These are phyloP conservation scores for Trissolcus brochymenae DNA, from an alignment of 2,888 invertebrate species.

Conservation along the genomic window DNA sequence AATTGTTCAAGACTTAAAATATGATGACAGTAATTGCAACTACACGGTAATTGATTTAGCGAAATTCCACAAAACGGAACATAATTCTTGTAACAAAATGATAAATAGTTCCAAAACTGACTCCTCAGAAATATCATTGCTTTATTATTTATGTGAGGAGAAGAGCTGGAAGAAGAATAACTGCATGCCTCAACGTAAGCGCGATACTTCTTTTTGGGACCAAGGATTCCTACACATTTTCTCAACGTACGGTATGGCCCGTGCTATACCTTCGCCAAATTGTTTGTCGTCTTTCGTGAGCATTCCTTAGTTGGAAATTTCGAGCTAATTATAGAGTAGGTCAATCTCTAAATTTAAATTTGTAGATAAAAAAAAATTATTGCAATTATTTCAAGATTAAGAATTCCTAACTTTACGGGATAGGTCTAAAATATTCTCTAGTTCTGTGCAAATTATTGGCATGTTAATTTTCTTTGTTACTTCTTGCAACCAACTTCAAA, in stretches of 20 bases:
- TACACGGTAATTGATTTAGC: too few species aligned
- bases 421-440: too few species aligned
- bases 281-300: conserved; percentile 1
- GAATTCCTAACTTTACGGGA: too few species aligned
- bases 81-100: conserved; percentile 4
- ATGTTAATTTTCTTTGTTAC: too few species aligned
- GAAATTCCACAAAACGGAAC: too few species aligned
- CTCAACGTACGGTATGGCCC: conserved; percentile 14
- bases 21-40: conserved; percentile 1
- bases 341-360: too few species aligned
- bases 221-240: conserved; percentile 15
- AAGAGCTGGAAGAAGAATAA: conserved; percentile 23
- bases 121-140: conserved; percentile 16
- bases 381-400: background rate
- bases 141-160: conserved; percentile 25
- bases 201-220: conserved; percentile 17
- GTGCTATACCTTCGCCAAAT: background rate
- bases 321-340: too few species aligned
- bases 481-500: too few species aligned
- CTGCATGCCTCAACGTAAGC: conserved; percentile 18
- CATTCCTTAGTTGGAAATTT: too few species aligned
- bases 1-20: background rate
- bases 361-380: background rate
- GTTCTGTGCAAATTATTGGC: too few species aligned
- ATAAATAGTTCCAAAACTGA: conserved; percentile 2